Evolutionary conservation across 2,888 invertebrate genomes (phyloP), one percentile per base, ranked within the genome.

Genomic region (Lycophotia porphyrea): DNA sequence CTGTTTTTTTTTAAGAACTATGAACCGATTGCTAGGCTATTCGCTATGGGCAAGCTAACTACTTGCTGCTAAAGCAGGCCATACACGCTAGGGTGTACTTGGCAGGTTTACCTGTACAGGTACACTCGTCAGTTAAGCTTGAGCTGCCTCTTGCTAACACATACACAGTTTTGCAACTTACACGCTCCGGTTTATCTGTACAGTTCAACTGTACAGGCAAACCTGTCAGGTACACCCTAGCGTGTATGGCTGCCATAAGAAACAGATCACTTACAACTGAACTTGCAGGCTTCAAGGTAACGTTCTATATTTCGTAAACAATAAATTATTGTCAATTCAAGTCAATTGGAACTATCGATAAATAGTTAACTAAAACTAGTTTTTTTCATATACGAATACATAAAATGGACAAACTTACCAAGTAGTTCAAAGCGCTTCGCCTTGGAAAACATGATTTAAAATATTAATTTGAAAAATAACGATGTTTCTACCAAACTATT

Each of bases 361-460:
- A 1, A 15, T 31, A 58, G 3, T 9, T 27, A 27, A 31, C 24
- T 36, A 72, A 15, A 9, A 1, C 15, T n/a, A 15, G 3, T 31
- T 58, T 31, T 58, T 18, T 58, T 31, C 13, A n/a, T 8, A 15
- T 55, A 27, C 2, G 31, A 58, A 3, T 31, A 58, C 8, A 8
- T 52, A 52, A 49, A 18, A 18, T 15, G 13, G 7, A 27, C 8
- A 31, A 58, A 58, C 95, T 95, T 91, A 96, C 96, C 94, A 55
- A 91, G 80, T 74, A 91, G 88, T 88, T 96, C 95, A 89, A 96
- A 96, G 77, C 96, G 92, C 85, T 96, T 96, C 27, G 96, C 95
- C 90, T 96, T 96, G 18, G 96, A 95, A 88, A 96, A 96, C 96
- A 96, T 96, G 78, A 72, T 92, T 78, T 76, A 68, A 36, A 75